Base-by-base conservation (phyloP, 2,888 invertebrate species). In the Girardia tigrina region DNA sequence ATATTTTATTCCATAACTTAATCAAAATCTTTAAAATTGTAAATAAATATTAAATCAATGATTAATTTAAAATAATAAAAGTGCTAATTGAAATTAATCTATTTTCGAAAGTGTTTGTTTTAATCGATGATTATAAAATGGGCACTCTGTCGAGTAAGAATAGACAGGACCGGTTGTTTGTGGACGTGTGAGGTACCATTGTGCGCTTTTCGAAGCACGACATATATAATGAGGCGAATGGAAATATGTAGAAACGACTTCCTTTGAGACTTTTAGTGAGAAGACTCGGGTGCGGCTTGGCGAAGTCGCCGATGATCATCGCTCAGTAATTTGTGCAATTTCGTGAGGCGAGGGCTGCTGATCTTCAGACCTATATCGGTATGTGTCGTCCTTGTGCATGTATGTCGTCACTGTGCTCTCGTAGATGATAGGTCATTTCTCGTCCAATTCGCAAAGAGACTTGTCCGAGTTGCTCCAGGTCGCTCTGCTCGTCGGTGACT, bases 241-340 rank as follows among this genome's bases (percentile, higher is more conserved):
- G 23, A n/a, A n/a, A n/a, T n/a, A n/a, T n/a, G n/a, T n/a, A n/a
- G n/a, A n/a, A n/a, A n/a, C 90, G 90, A 81, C 83, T 91, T 72
- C 89, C 90, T 77, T 93, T 92, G 82, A 87, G 92, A 56, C 86
- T 87, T 76, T 84, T 92, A 26, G 88, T 91, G 0, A 86, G 90
- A 77, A 88, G 89, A 78, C 93, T 92, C 84, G 89, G 89, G 71
- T 92, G 91, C 78, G 91, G 95, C 83, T 83, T 97, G 76, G 90
- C 91, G 79, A 97, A 91, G 82, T 92, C 94, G 0, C 95, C 97
- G 0, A 98, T 98, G 97, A 93, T 97, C 79, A 87, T 97, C 78
- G 91, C 95, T 0, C 90, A 93, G 83, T 92, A 93, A 0, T 95
- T 95, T 85, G 89, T 91, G 75, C 89, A 89, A 81, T 94, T 94